Conservation (phyloP, 2,113 vertebrate species). For the Prunella himalayana region DNA sequence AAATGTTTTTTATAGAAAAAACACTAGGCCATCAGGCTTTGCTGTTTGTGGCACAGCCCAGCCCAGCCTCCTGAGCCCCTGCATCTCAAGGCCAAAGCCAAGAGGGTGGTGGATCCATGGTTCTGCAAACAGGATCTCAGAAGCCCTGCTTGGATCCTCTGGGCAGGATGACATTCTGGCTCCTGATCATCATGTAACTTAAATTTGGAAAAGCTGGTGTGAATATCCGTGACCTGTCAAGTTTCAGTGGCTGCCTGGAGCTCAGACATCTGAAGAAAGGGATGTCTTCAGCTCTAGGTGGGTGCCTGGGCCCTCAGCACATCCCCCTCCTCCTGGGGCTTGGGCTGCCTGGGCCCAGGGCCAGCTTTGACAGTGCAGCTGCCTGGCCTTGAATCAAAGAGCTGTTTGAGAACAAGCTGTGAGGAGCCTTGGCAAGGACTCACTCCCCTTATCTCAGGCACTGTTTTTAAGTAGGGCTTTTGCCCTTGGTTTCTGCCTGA, state of each 20-base stretch:
- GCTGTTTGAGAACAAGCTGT: slow-evolving; percentile 38
- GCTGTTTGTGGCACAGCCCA: not conserved
- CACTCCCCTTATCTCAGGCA: not conserved
- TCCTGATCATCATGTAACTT: not conserved
- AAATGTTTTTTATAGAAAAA: not conserved
- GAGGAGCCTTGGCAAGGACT: not conserved
- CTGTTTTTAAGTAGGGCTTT: not conserved
- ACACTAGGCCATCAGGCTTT: not conserved
- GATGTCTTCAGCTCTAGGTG: not conserved
- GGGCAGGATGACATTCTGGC: not conserved
- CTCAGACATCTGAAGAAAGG: not conserved
- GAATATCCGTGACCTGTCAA: rapidly evolving
- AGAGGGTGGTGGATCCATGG: not conserved
- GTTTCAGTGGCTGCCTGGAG: not conserved
- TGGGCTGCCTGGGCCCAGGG: not conserved
- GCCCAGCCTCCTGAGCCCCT: not conserved
- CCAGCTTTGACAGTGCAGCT: slow-evolving; percentile 49
- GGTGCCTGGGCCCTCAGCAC: not conserved
- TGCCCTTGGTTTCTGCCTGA: not conserved
- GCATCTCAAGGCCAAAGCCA: not conserved
- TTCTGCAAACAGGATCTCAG: not conserved
- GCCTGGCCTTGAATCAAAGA: slow-evolving; percentile 42
- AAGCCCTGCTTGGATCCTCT: not conserved
- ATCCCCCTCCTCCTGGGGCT: not conserved
- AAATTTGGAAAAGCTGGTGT: not conserved